Percentiles rank a stretch among this genome's conserved stretches.
Evolutionary conservation across 2,888 invertebrate genomes (phyloP).

Genomic region (Netelia inedita): DNA sequence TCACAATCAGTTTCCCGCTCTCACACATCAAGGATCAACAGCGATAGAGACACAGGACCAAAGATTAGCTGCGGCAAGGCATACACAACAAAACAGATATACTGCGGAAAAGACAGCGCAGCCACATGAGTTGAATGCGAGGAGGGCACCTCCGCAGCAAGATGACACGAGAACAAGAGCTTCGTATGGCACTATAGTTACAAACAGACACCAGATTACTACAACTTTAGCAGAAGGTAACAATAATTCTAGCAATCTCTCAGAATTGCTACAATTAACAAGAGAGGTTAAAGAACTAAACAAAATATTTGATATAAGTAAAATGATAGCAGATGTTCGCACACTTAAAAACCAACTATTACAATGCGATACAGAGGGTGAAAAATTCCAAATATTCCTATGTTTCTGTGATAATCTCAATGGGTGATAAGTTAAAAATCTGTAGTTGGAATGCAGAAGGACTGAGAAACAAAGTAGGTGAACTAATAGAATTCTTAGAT

Average conservation of each 20-base stretch:
- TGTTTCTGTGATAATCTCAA: conserved; percentile 67
- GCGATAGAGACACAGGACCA: conserved; percentile 14
- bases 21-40: not conserved
- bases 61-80: conserved; percentile 9
- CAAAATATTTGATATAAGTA: conserved; percentile 53
- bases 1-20: conserved; percentile 10
- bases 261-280: conserved; percentile 39
- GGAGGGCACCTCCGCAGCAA: not conserved
- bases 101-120: conserved; percentile 7
- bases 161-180: conserved; percentile 12
- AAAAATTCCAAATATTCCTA: conserved; percentile 66
- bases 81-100: not conserved
- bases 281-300: conserved; percentile 60
- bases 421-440: conserved; percentile 62
- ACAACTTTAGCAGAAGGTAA: conserved; percentile 35
- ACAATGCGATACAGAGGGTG: conserved; percentile 52
- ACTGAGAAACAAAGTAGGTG: conserved; percentile 60
- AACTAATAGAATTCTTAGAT: conserved; percentile 64
- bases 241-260: conserved; percentile 24
- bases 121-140: conserved; percentile 15
- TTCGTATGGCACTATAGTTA: not conserved
- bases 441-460: conserved; percentile 73
- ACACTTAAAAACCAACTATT: conserved; percentile 49
- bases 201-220: not conserved
- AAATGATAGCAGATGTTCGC: conserved; percentile 62